These are phyloP conservation scores for Taeniopygia guttata DNA, from an alignment of 2,797 vertebrate species.

Conservation along the genomic window DNA sequence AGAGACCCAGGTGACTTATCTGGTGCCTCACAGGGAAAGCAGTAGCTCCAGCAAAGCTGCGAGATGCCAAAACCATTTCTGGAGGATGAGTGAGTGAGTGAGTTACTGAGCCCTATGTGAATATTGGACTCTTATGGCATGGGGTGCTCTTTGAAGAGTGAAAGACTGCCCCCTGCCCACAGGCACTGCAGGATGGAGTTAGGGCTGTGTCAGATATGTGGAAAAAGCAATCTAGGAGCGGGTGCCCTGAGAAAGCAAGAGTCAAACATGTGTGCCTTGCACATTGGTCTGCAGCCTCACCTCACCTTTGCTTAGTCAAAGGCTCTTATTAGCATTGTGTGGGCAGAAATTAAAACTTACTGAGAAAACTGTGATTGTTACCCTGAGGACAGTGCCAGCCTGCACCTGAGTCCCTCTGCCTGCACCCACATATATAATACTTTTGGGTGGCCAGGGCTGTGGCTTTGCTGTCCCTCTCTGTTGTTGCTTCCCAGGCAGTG, in stretches of 20 bases:
- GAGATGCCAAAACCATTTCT: not conserved
- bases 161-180: not conserved
- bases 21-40: not conserved
- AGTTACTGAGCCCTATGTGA: not conserved
- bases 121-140: not conserved
- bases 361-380: not conserved
- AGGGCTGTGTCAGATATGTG: not conserved
- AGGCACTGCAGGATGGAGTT: not conserved
- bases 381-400: not conserved
- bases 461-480: not conserved
- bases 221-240: not conserved
- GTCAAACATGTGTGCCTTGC: not conserved
- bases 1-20: not conserved
- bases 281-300: not conserved
- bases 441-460: not conserved
- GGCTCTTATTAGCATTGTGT: not conserved
- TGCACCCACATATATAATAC: accelerated
- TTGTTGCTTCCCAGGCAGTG: not conserved
- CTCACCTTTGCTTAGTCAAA: not conserved
- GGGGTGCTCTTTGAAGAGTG: not conserved
- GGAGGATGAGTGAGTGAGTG: not conserved
- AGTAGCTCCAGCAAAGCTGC: not conserved
- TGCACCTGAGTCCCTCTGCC: not conserved
- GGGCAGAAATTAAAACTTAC: not conserved
- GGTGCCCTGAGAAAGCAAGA: not conserved